Conservation (phyloP, 2,888 invertebrate species). For the Diarsia mendica region DNA sequence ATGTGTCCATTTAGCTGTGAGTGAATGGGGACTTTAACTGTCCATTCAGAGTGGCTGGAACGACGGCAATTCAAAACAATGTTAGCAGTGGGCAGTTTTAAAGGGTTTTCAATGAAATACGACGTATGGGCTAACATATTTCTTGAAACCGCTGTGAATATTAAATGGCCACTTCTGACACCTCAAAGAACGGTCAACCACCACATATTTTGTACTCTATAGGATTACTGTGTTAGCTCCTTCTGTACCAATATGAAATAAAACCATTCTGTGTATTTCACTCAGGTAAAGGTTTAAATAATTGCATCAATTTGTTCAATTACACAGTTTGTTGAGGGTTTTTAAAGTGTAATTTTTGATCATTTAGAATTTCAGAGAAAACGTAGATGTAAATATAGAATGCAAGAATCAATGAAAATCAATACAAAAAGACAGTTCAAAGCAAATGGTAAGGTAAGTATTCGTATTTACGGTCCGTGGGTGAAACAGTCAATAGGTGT, state of each 20-base stretch:
- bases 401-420: background rate
- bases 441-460: conserved; percentile 31
- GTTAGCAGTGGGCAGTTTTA: conserved; percentile 72
- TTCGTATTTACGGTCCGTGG: conserved; percentile 45
- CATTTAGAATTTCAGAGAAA: background rate
- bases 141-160: conserved; percentile 71
- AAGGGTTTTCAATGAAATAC: conserved; percentile 78
- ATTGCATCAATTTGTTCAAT: background rate
- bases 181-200: conserved; percentile 52
- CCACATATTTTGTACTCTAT: conserved; percentile 30
- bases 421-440: conserved; percentile 31
- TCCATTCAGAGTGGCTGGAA: conserved; percentile 81
- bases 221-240: conserved; percentile 15
- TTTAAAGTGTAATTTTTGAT: background rate
- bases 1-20: conserved; percentile 82
- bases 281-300: background rate
- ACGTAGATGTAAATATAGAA: background rate
- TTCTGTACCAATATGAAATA: conserved; percentile 6
- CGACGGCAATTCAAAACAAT: conserved; percentile 82
- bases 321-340: background rate
- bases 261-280: background rate
- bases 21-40: conserved; percentile 85
- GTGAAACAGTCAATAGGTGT: conserved; percentile 75
- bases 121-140: conserved; percentile 66
- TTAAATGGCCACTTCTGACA: conserved; percentile 60